Evolutionary conservation across 2,888 invertebrate species (phyloP).

Genomic region (Tipula lateralis): DNA sequence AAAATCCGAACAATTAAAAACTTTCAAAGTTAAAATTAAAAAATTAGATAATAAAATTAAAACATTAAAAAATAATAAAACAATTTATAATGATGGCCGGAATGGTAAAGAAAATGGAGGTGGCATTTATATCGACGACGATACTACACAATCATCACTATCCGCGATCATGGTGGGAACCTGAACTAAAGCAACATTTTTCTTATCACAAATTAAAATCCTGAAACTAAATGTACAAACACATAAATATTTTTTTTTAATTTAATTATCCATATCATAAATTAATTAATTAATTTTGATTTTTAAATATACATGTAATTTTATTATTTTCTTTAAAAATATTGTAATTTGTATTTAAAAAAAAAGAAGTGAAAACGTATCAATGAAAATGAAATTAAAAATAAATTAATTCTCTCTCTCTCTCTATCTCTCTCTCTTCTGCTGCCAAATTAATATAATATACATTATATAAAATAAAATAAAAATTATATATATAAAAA

Average conservation of each 20-base stretch:
- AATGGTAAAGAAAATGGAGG: conserved; percentile 15
- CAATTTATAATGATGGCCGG: not conserved
- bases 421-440: not conserved
- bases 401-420: not conserved
- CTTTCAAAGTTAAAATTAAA: not conserved
- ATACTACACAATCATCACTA: not conserved
- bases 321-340: not conserved
- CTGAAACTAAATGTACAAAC: not conserved
- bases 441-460: not conserved
- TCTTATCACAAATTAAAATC: not conserved
- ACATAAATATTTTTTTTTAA: not conserved
- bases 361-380: not conserved
- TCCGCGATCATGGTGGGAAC: conserved; percentile 26
- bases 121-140: not conserved
- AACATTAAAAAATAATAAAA: conserved; percentile 26
- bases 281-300: not conserved
- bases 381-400: not conserved
- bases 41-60: conserved; percentile 46
- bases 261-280: not conserved
- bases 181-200: not conserved
- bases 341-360: not conserved
- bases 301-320: not conserved
- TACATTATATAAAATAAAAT: not conserved
- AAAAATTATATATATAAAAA: not conserved
- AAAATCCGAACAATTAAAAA: not conserved